Evolutionary conservation across 2,797 vertebrate genomes (phyloP), one percentile per base, ranked within the genome.

Genomic region (Siniperca scherzeri): DNA sequence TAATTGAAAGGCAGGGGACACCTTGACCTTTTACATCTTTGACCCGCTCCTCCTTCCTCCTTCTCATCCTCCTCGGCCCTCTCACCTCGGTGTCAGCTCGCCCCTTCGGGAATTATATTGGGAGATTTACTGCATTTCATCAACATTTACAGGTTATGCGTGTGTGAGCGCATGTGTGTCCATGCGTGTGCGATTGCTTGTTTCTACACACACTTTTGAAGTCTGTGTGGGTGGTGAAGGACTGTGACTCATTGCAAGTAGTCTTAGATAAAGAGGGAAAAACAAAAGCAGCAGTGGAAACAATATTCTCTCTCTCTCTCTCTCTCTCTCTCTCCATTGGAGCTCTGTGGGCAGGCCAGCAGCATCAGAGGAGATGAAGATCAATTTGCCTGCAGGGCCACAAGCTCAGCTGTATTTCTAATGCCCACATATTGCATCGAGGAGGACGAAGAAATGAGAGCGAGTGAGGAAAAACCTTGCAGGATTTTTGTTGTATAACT

Each of bases 21-120:
- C 89, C 88, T 93, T 95, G 94, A 92, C 94, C 93, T 94, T 93
- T 95, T 83, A 68, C 71, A 86, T 89, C 77, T 90, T 80, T 92
- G 84, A 91, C 89, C 85, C 42, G 17, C 56, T 74, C 61, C 84
- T 48, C 59, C 55, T 33, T 80, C 12, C 3, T 70, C 71, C 60
- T 89, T 85, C 25, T 87, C 81, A 74, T 73, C 81, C 55, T 65
- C 25, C 59, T 81, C 46, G 36, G 50, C 77, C 89, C 56, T 62
- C 71, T 89, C 77, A 83, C 86, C 88, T 83, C 78, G 19, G 19
- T 78, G 83, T 90, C 86, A 88, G 80, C 79, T 74, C 53, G 6
- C 25, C 50, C 83, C 70, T 82, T 74, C 0, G 72, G 80, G 81
- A 86, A 80, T 81, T 74, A 64, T 42, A 81, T 36, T 14, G 21